Conservation (phyloP, 1,140 invertebrate genomes). For the Procambarus virginalis region DNA sequence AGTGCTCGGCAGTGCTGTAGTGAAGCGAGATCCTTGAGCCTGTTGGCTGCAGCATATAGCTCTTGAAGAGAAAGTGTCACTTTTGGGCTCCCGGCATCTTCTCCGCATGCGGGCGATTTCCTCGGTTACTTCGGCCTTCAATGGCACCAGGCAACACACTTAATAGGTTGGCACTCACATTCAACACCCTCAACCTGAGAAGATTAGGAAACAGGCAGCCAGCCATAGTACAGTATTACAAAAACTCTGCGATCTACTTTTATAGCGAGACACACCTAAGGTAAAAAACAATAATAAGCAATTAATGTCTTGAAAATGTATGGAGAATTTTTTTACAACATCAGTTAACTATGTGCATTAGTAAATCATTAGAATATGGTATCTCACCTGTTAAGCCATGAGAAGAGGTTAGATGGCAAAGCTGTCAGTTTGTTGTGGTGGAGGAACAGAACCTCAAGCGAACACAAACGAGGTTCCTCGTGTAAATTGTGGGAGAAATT, state of each 20-base stretch:
- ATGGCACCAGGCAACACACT: constrained; percentile 42
- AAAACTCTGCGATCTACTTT: no score
- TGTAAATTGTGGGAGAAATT: background rate
- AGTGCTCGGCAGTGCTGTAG: constrained; percentile 81
- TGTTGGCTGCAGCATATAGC: constrained; percentile 85
- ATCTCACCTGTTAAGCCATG: constrained; percentile 54
- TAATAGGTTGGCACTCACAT: constrained; percentile 83
- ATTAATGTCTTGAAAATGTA: no score
- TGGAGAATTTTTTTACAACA: no score
- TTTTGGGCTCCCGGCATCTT: constrained; percentile 79
- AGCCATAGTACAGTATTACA: no score
- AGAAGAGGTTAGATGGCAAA: constrained; percentile 41
- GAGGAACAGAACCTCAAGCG: constrained; percentile 43
- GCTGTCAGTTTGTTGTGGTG: constrained; percentile 47
- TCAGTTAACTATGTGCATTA: no score
- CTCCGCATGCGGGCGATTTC: constrained; percentile 77
- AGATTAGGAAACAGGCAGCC: background rate
- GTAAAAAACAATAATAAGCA: no score
- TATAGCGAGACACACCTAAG: no score
- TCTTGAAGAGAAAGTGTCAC: constrained; percentile 80
- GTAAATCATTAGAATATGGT: no score
- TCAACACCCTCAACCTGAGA: constrained; percentile 81
- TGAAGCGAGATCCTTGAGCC: constrained; percentile 82
- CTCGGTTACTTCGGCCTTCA: constrained; percentile 1
- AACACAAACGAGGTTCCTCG: constrained; percentile 44